These are phyloP conservation scores for Acanthopagrus latus DNA, from an alignment of 2,797 vertebrate genomes.

Conservation along the genomic window DNA sequence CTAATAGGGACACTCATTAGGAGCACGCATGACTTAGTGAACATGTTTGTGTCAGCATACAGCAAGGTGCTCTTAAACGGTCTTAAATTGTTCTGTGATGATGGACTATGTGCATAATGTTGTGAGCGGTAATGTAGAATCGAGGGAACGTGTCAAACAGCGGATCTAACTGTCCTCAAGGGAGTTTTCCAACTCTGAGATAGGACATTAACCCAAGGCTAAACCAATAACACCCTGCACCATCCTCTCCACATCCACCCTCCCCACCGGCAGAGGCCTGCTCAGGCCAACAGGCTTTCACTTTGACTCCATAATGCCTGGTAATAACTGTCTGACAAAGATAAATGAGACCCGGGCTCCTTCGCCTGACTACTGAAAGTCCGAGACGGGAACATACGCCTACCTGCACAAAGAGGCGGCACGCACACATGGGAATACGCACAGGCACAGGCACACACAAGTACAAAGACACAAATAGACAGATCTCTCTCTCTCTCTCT, in stretches of 20 bases:
- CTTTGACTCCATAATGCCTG: slow-evolving; percentile 58
- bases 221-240: slow-evolving; percentile 24
- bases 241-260: not conserved
- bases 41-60: slow-evolving; percentile 4
- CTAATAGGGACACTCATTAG: slow-evolving; percentile 19
- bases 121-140: not conserved
- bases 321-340: slow-evolving; percentile 75
- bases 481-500: slow-evolving; percentile 20
- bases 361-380: slow-evolving; percentile 45
- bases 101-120: slow-evolving; percentile 6
- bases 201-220: slow-evolving; percentile 41
- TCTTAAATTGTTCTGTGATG: not conserved
- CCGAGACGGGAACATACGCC: slow-evolving; percentile 38
- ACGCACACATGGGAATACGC: slow-evolving; percentile 19
- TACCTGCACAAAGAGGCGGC: slow-evolving; percentile 18
- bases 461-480: slow-evolving; percentile 34
- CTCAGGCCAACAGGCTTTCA: slow-evolving; percentile 51
- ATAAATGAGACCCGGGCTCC: slow-evolving; percentile 65
- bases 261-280: not conserved
- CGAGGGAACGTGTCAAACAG: slow-evolving; percentile 25
- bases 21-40: slow-evolving; percentile 5
- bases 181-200: slow-evolving; percentile 18
- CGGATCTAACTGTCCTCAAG: slow-evolving; percentile 35
- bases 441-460: not conserved
- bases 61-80: not conserved